Conservation (phyloP, 2,888 invertebrate species). For the Dichetophora obliterata region DNA sequence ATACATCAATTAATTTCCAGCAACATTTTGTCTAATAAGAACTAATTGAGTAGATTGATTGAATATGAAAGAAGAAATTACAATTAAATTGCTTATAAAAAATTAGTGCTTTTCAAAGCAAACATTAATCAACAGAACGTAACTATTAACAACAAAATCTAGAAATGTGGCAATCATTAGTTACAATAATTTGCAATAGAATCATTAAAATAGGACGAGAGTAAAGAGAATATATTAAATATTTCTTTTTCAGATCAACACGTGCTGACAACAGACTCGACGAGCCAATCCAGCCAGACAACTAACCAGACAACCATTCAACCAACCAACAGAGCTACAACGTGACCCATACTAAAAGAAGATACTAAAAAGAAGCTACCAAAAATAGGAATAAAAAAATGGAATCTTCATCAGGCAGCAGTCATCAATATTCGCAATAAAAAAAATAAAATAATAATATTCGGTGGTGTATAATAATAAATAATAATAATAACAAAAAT, state of each 20-base stretch:
- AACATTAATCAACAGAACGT: background rate
- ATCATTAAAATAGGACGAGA: background rate
- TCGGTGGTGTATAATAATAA: too few species aligned
- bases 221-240: background rate
- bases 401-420: slow-evolving; percentile 14
- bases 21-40: too few species aligned
- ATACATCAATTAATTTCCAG: too few species aligned
- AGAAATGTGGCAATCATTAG: too few species aligned
- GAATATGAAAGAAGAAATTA: background rate
- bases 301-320: background rate
- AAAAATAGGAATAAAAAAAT: background rate
- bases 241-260: background rate
- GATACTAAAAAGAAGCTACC: background rate
- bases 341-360: background rate
- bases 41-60: too few species aligned
- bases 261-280: background rate
- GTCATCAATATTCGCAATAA: background rate
- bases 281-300: background rate
- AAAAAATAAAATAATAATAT: slow-evolving; percentile 39
- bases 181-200: too few species aligned
- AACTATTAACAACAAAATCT: background rate
- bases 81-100: background rate
- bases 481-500: slow-evolving; percentile 50
- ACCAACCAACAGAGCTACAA: background rate
- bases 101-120: background rate